Percentiles rank a stretch among this genome's conserved stretches.
Conservation (phyloP, 2,888 invertebrate species). For the Noctua janthe region DNA sequence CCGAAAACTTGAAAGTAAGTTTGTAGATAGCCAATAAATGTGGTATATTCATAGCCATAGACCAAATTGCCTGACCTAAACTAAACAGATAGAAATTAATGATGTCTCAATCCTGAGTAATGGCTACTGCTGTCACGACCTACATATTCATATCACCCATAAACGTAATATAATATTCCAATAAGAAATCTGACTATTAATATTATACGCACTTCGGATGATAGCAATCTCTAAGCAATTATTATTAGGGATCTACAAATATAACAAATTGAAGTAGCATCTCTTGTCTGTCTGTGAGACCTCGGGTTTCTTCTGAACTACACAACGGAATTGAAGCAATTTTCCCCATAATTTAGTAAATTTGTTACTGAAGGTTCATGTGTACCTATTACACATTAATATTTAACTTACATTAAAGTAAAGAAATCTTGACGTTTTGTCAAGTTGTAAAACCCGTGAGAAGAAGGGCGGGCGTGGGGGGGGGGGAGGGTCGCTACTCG, state of each 20-base stretch:
- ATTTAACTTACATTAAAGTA: background rate
- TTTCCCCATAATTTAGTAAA: background rate
- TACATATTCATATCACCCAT: constrained; percentile 17
- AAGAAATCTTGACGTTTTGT: background rate
- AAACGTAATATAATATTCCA: constrained; percentile 28
- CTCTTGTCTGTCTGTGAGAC: background rate
- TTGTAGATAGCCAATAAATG: background rate
- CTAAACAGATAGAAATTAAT: constrained; percentile 18
- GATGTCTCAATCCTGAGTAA: constrained; percentile 14
- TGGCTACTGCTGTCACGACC: background rate
- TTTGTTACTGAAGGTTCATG: background rate
- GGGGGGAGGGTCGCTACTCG: background rate
- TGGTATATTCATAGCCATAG: background rate
- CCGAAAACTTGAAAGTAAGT: background rate
- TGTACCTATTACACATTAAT: background rate
- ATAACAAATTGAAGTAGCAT: background rate
- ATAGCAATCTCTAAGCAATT: constrained; percentile 15
- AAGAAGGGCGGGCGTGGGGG: background rate
- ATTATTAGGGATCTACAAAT: constrained; percentile 6
- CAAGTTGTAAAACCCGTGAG: background rate
- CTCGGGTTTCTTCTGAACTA: background rate
- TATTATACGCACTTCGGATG: constrained; percentile 9
- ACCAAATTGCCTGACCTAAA: constrained; percentile 14
- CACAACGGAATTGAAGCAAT: background rate
- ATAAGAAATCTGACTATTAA: constrained; percentile 11